These are phyloP conservation scores for Lepidonotus clava DNA, from an alignment of 2,888 invertebrate species.

Conservation along the genomic window DNA sequence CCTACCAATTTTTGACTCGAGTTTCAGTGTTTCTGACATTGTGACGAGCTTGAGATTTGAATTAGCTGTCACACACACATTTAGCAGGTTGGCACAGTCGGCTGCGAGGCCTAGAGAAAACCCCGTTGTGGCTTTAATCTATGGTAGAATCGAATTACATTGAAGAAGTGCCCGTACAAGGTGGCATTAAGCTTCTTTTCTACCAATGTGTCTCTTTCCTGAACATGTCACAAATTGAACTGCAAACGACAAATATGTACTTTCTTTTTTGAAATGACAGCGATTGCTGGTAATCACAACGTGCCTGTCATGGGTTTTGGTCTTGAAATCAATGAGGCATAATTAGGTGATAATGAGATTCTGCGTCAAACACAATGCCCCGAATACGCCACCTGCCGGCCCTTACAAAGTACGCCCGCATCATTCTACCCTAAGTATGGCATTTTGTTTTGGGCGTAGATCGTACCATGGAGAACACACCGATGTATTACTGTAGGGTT, in stretches of 20 bases:
- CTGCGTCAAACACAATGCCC: slow-evolving; percentile 44
- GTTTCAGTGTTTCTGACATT: no score
- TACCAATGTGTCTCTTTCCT: no score
- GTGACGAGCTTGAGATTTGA: no score
- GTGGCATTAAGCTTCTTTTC: no score
- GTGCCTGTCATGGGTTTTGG: neutral
- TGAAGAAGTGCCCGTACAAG: no score
- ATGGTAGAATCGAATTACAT: no score
- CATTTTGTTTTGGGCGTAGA: slow-evolving; percentile 23
- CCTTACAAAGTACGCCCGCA: slow-evolving; percentile 16
- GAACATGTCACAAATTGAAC: neutral
- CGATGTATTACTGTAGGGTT: neutral
- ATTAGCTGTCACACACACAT: no score
- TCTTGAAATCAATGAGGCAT: slow-evolving; percentile 41
- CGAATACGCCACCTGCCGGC: slow-evolving; percentile 15
- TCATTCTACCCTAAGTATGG: slow-evolving; percentile 49
- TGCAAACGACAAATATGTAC: neutral
- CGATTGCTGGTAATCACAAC: slow-evolving; percentile 17
- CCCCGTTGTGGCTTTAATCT: no score
- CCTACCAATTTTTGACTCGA: no score
- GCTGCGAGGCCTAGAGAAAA: no score
- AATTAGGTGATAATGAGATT: slow-evolving; percentile 43
- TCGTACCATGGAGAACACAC: neutral
- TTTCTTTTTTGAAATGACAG: neutral
- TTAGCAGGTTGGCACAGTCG: no score